A percentile compares a stretch with the other conserved stretches of the same genome.
These are phyloP conservation scores for Pseudochaenichthys georgianus DNA, from an alignment of 2,797 vertebrate genomes.

Conservation along the genomic window DNA sequence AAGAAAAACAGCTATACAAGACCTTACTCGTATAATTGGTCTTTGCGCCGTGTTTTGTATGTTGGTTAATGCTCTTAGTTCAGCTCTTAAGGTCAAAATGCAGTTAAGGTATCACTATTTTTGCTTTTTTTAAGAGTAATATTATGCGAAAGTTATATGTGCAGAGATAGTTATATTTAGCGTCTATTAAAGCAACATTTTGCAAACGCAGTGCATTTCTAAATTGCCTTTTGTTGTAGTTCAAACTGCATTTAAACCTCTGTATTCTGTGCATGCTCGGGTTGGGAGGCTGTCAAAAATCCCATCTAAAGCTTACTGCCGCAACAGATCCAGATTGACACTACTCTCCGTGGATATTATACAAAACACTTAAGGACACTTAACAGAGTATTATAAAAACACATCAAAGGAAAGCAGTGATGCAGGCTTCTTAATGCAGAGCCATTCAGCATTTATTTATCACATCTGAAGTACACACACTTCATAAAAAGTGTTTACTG, in stretches of 20 bases:
- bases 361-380: conserved; percentile 22
- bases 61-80: neutral
- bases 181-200: neutral
- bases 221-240: conserved; percentile 3
- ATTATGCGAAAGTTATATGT: neutral
- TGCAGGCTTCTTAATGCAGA: conserved; percentile 17
- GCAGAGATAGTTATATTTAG: neutral
- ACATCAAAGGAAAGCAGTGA: conserved; percentile 19
- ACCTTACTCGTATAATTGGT: neutral
- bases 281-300: conserved; percentile 32
- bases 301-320: conserved; percentile 19
- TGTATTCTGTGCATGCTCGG: conserved; percentile 20
- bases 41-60: neutral
- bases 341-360: conserved; percentile 23
- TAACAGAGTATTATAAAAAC: conserved; percentile 19
- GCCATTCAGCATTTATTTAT: conserved; percentile 15
- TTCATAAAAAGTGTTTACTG: neutral
- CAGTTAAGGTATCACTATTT: neutral
- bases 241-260: conserved; percentile 8
- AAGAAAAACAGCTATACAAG: conserved; percentile 22
- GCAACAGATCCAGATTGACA: conserved; percentile 28
- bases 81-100: neutral
- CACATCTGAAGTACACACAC: neutral
- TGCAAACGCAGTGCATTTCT: neutral
- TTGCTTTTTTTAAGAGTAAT: neutral